Percentiles rank a stretch among this genome's conserved stretches.
phyloP scores from a whole-genome alignment of 1,140 invertebrate species.

The Drosophila setifemur region DNA sequence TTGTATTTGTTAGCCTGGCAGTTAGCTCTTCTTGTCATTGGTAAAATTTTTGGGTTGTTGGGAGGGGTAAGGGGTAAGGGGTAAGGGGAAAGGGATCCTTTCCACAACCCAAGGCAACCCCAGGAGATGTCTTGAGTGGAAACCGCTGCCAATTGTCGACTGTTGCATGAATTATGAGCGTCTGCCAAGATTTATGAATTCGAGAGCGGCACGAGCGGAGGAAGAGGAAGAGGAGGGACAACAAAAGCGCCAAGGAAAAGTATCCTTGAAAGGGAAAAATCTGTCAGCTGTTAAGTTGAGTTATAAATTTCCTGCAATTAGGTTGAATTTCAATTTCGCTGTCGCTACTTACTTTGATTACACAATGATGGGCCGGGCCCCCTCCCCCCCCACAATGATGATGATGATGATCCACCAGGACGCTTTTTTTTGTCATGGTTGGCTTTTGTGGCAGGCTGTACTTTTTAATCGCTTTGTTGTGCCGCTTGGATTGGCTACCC shows the following conservation, averaged over 20 bases:
- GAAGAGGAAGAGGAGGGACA: constrained; percentile 15
- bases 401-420: constrained; percentile 48
- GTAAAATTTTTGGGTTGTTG: constrained; percentile 44
- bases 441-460: too few relatives aligned
- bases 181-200: constrained; percentile 74
- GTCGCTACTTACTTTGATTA: constrained; percentile 72
- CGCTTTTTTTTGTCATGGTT: constrained; percentile 33
- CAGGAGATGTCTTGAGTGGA: constrained; percentile 4
- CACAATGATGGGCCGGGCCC: constrained; percentile 16
- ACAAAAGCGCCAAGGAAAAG: constrained; percentile 36
- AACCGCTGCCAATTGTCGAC: constrained; percentile 69
- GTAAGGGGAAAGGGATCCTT: background rate
- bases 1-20: constrained; percentile 11
- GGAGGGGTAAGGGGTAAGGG: constrained; percentile 34
- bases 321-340: constrained; percentile 75
- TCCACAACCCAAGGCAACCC: background rate
- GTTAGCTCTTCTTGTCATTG: constrained; percentile 62
- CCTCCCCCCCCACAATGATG: background rate
- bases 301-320: constrained; percentile 78
- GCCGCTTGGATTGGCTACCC: constrained; percentile 50
- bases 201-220: too few relatives aligned
- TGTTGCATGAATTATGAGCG: constrained; percentile 76
- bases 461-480: background rate
- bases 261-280: constrained; percentile 47
- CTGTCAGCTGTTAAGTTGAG: constrained; percentile 77